A percentile compares a stretch with the other conserved stretches of the same genome.
These are phyloP conservation scores for Sandelia bainsii DNA, from an alignment of 2,797 vertebrate species.

Conservation along the genomic window DNA sequence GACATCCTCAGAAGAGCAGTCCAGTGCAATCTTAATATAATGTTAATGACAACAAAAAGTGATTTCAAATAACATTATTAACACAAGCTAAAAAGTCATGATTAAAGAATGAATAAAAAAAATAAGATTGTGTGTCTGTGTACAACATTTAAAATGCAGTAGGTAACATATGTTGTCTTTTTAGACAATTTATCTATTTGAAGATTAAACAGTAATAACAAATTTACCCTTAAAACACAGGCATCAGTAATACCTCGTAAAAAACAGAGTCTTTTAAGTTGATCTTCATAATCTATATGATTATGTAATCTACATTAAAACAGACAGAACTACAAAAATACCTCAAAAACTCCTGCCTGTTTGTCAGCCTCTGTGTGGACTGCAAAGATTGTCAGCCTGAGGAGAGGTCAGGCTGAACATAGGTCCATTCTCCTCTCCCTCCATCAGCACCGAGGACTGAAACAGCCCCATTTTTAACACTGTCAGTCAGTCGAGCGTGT, in stretches of 20 bases:
- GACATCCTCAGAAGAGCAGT: conserved; percentile 28
- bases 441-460: conserved; percentile 14
- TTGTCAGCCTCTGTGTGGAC: background rate
- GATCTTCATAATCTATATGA: too few relatives aligned
- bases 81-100: background rate
- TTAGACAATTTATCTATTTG: background rate
- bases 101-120: background rate
- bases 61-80: background rate
- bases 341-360: background rate
- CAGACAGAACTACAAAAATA: conserved; percentile 5
- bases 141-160: conserved; percentile 36
- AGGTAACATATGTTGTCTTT: conserved; percentile 38
- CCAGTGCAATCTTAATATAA: conserved; percentile 22
- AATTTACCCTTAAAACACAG: conserved; percentile 60
- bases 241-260: conserved; percentile 46
- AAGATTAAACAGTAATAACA: conserved; percentile 25
- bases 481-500: background rate
- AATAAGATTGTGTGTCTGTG: conserved; percentile 20
- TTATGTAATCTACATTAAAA: conserved; percentile 2
- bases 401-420: conserved; percentile 1
- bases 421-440: background rate
- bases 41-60: background rate
- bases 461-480: background rate
- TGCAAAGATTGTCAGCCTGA: background rate
- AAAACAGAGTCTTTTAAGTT: conserved; percentile 6